phyloP scores from a whole-genome alignment of 2,888 invertebrate genomes.

The Notocelia uddmanniana region DNA sequence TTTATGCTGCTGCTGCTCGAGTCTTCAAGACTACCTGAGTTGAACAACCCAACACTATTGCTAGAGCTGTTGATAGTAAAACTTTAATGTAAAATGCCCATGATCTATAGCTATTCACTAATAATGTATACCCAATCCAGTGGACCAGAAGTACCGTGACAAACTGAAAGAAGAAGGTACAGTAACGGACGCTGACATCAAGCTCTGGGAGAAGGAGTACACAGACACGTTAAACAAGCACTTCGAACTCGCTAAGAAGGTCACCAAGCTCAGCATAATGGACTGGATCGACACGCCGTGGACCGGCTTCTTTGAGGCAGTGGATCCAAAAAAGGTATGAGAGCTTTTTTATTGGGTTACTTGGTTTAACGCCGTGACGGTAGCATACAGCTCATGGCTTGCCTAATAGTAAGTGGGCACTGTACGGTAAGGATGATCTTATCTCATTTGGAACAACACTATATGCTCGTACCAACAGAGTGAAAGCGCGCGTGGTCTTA shows the following conservation, averaged over 20 bases:
- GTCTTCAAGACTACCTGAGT: no score
- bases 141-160: slow-evolving; percentile 90
- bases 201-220: slow-evolving; percentile 80
- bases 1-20: no score
- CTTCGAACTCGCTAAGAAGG: slow-evolving; percentile 78
- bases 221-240: slow-evolving; percentile 73
- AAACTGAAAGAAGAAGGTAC: slow-evolving; percentile 90
- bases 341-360: background rate
- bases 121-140: slow-evolving; percentile 58
- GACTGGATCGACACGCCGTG: slow-evolving; percentile 99
- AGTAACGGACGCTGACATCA: slow-evolving; percentile 89
- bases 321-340: slow-evolving; percentile 89
- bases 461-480: no score
- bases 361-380: no score
- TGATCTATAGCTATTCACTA: background rate
- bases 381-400: no score
- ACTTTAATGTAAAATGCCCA: no score
- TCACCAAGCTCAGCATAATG: slow-evolving; percentile 88
- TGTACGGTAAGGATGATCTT: no score
- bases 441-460: no score
- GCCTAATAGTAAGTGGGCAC: no score
- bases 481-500: no score
- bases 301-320: slow-evolving; percentile 94
- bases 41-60: no score
- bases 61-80: no score